A percentile compares a stretch with the other conserved stretches of the same genome.
Conservation (phyloP, 2,113 vertebrate species). For the Balaenoptera acutorostrata region DNA sequence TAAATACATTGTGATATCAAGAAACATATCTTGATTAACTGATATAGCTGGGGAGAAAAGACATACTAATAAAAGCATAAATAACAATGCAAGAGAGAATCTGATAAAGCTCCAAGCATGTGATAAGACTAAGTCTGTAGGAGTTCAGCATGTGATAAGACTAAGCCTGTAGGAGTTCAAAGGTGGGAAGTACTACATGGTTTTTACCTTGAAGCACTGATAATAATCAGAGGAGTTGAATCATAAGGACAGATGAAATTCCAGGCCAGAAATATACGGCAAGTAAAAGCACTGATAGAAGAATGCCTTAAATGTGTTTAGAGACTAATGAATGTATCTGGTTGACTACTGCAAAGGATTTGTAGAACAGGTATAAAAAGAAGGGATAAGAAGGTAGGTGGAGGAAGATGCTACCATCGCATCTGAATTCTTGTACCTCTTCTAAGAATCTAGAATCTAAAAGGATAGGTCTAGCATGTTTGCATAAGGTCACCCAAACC, state of each 20-base stretch:
- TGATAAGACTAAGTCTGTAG: neutral
- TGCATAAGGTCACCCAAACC: neutral
- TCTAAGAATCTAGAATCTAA: neutral
- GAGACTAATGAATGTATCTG: neutral
- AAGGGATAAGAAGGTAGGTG: fast-evolving
- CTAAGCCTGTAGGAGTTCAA: neutral
- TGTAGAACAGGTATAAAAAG: neutral
- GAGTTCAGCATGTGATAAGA: neutral
- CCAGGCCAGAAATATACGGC: neutral
- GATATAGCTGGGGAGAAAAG: neutral
- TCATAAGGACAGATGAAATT: neutral
- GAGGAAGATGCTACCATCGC: neutral
- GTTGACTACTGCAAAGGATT: neutral
- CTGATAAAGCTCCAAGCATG: neutral
- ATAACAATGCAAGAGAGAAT: neutral
- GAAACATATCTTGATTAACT: neutral
- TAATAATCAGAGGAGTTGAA: neutral
- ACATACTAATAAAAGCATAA: neutral
- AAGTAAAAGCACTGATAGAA: neutral
- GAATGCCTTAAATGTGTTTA: neutral
- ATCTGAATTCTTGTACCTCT: neutral
- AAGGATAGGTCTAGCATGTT: neutral
- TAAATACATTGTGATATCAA: neutral
- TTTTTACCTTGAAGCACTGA: neutral
- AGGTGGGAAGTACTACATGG: neutral